Percentiles rank a stretch among this genome's conserved stretches.
These are phyloP conservation scores for Lottia gigantea DNA, from an alignment of 2,888 invertebrate species.

Conservation along the genomic window DNA sequence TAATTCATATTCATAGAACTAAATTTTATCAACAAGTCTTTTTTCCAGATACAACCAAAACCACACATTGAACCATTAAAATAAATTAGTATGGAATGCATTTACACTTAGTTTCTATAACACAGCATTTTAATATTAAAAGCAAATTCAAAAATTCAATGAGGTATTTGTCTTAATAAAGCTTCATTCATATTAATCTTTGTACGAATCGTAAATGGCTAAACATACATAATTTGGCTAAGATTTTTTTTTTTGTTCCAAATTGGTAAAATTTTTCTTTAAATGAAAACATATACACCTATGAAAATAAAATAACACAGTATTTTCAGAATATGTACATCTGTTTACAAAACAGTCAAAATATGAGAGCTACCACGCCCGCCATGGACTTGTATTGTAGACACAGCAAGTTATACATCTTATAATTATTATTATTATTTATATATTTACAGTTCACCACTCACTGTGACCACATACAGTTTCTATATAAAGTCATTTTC, in stretches of 20 bases:
- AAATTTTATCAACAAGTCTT: no score
- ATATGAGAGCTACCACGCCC: not conserved
- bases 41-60: no score
- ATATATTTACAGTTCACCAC: conserved; percentile 2
- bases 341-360: not conserved
- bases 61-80: not conserved
- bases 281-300: conserved; percentile 8
- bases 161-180: conserved; percentile 23
- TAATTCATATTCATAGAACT: no score
- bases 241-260: conserved; percentile 11
- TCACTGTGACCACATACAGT: conserved; percentile 4
- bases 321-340: conserved; percentile 9
- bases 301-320: conserved; percentile 11
- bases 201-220: not conserved
- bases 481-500: conserved; percentile 5
- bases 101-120: conserved; percentile 18
- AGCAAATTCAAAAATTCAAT: conserved; percentile 17
- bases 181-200: conserved; percentile 13
- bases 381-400: conserved; percentile 6
- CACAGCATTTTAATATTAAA: conserved; percentile 19
- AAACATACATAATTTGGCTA: conserved; percentile 11
- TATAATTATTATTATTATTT: not conserved
- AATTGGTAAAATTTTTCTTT: not conserved
- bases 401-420: not conserved
- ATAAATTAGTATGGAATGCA: conserved; percentile 29